phyloP scores from a whole-genome alignment of 1,140 invertebrate genomes.

The Anthonomus grandis region DNA sequence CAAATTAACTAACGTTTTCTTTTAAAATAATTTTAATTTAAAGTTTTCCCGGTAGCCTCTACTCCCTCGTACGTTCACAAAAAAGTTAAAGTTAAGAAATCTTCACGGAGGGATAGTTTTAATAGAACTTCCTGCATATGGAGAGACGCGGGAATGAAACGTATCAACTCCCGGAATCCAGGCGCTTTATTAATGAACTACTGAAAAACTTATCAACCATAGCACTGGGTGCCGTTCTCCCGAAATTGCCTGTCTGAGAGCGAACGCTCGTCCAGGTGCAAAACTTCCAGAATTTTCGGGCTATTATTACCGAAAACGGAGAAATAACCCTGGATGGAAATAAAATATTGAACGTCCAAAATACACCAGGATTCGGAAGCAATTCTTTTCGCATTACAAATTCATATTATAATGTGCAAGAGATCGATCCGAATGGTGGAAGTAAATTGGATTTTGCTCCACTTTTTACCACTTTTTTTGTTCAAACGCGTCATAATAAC shows the following conservation, averaged over 20 bases:
- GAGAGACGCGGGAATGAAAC: too few species aligned
- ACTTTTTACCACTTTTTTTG: too few species aligned
- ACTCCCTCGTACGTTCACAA: too few species aligned
- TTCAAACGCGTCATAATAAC: too few species aligned
- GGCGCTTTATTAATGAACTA: constrained; percentile 37
- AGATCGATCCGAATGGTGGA: background rate
- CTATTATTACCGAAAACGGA: constrained; percentile 9
- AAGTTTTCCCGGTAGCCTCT: too few species aligned
- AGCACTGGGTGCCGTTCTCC: constrained; percentile 26
- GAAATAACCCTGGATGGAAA: constrained; percentile 11
- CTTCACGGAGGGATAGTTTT: too few species aligned
- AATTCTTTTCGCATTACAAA: background rate
- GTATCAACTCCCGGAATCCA: too few species aligned
- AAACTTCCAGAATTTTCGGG: constrained; percentile 21
- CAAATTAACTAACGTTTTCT: too few species aligned
- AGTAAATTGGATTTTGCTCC: too few species aligned
- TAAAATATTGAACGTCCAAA: constrained; percentile 7
- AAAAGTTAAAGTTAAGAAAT: too few species aligned
- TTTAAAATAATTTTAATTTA: too few species aligned
- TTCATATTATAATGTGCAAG: background rate
- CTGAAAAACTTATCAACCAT: constrained; percentile 35
- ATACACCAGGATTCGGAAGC: background rate
- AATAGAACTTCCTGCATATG: too few species aligned
- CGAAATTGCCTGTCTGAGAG: constrained; percentile 19
- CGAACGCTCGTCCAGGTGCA: constrained; percentile 29